These are phyloP conservation scores for Mesodorylaimus sp. DNA, from an alignment of 2,888 invertebrate genomes.

Conservation along the genomic window DNA sequence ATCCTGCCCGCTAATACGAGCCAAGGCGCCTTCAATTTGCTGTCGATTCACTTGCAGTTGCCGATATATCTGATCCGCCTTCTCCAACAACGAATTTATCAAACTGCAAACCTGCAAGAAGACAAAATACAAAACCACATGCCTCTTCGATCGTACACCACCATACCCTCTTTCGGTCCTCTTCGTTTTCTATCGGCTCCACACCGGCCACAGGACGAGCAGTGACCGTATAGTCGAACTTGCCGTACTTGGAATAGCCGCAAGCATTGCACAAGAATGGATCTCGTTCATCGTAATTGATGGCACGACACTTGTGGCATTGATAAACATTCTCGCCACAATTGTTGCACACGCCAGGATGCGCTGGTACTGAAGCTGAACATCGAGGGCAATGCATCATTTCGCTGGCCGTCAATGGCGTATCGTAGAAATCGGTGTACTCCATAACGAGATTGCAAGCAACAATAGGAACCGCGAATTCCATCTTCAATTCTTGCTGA, in stretches of 20 bases:
- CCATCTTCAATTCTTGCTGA: conserved; percentile 73
- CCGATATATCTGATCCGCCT: conserved; percentile 79
- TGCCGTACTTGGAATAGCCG: conserved; percentile 96
- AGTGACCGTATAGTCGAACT: conserved; percentile 82
- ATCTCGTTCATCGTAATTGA: conserved; percentile 96
- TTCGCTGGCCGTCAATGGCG: conserved; percentile 75
- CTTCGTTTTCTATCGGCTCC: conserved; percentile 88
- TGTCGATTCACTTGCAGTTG: conserved; percentile 76
- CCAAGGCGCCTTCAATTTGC: conserved; percentile 58
- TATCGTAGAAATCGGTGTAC: conserved; percentile 91
- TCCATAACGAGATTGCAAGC: conserved; percentile 97
- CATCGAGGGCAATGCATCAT: conserved; percentile 45
- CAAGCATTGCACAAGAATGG: conserved; percentile 96
- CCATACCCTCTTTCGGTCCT: conserved; percentile 58
- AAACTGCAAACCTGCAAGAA: conserved; percentile 55
- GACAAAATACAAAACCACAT: conserved; percentile 1
- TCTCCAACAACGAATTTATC: conserved; percentile 72
- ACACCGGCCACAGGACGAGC: conserved; percentile 80
- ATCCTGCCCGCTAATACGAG: conserved; percentile 70
- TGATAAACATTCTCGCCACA: conserved; percentile 98
- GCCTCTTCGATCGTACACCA: no score
- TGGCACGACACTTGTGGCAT: conserved; percentile 91
- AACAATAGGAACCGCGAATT: conserved; percentile 85
- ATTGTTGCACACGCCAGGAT: conserved; percentile 88
- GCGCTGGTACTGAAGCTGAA: conserved; percentile 84